Evolutionary conservation across 2,113 vertebrate species (phyloP).

Genomic region (Aptenodytes patagonicus): DNA sequence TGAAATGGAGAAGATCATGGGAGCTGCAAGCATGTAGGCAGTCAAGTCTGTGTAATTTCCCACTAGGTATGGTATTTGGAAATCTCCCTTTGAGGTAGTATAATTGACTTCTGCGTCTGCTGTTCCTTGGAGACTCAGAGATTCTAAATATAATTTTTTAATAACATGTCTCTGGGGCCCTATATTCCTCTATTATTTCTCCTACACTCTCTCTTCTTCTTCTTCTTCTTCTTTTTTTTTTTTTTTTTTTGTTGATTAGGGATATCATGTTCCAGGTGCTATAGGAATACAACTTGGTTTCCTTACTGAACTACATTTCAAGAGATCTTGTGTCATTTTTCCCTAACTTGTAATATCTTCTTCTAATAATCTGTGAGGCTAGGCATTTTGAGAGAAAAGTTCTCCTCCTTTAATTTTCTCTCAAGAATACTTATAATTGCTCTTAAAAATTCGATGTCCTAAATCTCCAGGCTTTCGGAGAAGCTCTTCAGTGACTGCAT

Average conservation of each 20-base stretch:
- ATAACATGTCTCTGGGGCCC: not conserved
- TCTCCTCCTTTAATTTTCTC: conserved; percentile 43
- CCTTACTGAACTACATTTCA: conserved; percentile 4
- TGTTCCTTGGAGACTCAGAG: not conserved
- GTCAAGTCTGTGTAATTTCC: not conserved
- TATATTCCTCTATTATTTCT: not conserved
- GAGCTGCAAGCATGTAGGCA: not conserved
- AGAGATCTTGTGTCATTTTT: not conserved
- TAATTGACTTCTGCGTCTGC: conserved; percentile 19
- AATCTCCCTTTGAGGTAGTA: not conserved
- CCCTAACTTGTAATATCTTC: conserved; percentile 6
- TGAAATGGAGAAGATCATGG: conserved; percentile 13
- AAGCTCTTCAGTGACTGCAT: not conserved
- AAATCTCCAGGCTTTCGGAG: conserved; percentile 14
- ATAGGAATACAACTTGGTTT: not conserved
- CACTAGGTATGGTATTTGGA: not conserved
- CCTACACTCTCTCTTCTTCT: not conserved
- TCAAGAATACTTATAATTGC: conserved; percentile 24
- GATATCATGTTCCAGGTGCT: not conserved
- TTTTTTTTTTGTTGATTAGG: not conserved
- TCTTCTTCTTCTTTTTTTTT: too few relatives aligned
- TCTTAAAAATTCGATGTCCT: conserved; percentile 39
- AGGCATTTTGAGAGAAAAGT: not conserved
- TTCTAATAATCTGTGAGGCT: conserved; percentile 22
- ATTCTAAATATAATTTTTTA: conserved; percentile 47